Percentiles rank a stretch among this genome's conserved stretches.
phyloP scores from a whole-genome alignment of 1,140 invertebrate species.

The Grapholita molesta region DNA sequence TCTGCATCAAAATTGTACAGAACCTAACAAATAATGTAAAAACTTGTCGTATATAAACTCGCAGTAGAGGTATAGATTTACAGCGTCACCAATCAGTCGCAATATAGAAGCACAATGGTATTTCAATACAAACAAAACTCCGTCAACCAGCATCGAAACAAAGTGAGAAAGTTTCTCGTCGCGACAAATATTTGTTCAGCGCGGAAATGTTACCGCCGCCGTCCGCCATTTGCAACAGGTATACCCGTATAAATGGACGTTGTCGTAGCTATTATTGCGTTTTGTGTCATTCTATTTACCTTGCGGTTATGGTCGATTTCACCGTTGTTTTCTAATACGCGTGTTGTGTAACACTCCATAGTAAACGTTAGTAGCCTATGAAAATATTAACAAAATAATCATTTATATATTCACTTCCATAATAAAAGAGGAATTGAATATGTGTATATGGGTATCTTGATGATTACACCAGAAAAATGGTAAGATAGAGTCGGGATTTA shows the following conservation, averaged over 20 bases:
- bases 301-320: not conserved
- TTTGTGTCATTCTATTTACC: not conserved
- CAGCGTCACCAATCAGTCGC: not conserved
- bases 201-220: not conserved
- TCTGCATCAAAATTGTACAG: too few species aligned
- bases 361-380: too few species aligned
- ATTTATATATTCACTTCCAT: too few species aligned
- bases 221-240: not conserved
- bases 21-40: too few species aligned
- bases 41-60: not conserved
- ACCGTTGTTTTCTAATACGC: too few species aligned
- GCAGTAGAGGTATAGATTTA: not conserved
- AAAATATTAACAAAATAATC: too few species aligned
- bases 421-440: too few species aligned
- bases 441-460: too few species aligned
- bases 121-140: not conserved
- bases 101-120: not conserved
- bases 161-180: not conserved
- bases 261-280: not conserved
- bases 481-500: too few species aligned
- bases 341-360: too few species aligned
- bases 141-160: not conserved
- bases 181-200: conserved; percentile 5
- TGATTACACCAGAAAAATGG: too few species aligned
- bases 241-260: not conserved